Evolutionary conservation across 2,888 invertebrate genomes (phyloP), one percentile per base, ranked within the genome.

Genomic region (Punctoribates punctum): DNA sequence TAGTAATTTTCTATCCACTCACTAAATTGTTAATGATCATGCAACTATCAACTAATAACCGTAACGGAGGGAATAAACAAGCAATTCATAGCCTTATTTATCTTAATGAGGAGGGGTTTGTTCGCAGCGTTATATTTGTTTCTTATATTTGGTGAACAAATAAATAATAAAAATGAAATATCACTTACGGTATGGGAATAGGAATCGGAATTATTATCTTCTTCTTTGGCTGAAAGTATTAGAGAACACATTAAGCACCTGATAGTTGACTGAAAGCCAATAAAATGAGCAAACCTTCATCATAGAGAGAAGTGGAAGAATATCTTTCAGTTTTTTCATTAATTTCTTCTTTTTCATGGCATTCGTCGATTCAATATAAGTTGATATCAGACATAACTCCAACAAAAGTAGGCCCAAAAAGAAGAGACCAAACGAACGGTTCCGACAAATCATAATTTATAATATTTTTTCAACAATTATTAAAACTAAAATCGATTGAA

Each of bases 331-430:
- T 54, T 76, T 76, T 20, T 76, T 76, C 29, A 76, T 27, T 11
- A 73, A 29, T 34, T 76, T 76, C 27, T 76, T 76, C 76, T 73
- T 76, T 34, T 76, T 76, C 34, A 54, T 54, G 13, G 76, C 76
- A 11, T 73, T 25, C 2, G 70, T 62, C 9, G 60, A 38, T 17
- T 8, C 54, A 27, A 76, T 25, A 20, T 74, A 34, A 17, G 54
- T n/a, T 5, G 73, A 65, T 27, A 76, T 38, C n/a, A 76, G 20
- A 48, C 23, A 42, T 25, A 76, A 5, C 17, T 76, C 73, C 13
- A 76, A 34, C 15, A 76, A 23, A 6, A 76, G n/a, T 15, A 76
- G 20, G 0, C 51, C 15, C 20, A 76, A 62, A 15, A 76, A 38
- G 13, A 76, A 62, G 57, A 73, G 23, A 38, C 17, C 73, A 11